Evolutionary conservation across 2,797 vertebrate species (phyloP), one percentile per base, ranked within the genome.

Genomic region (Clangula hyemalis): DNA sequence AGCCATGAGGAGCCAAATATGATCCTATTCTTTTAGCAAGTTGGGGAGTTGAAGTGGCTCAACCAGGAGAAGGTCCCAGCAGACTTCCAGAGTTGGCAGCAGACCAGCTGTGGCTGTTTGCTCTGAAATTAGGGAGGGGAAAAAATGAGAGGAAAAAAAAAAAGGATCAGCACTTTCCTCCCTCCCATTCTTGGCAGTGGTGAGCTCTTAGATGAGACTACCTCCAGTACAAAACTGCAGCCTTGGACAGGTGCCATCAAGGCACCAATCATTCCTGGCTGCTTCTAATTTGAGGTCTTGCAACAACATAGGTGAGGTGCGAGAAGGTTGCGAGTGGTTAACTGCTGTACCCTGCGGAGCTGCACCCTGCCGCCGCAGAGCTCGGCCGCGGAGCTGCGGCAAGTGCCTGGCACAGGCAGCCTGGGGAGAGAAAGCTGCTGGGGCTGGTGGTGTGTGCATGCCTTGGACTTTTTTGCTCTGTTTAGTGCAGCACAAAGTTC

Each of bases 251-350:
- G 6, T 76, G 62, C 86, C 89, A 58, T 28, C 11, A 41, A 72
- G 66, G 54, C 65, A 38, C 36, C 0, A 2, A 49, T 64, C 34
- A 10, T 53, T 85, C 49, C 43, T 69, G 71, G 18, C 87, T 92
- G 18, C 61, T 32, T 73, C 76, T 95, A n/a, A 64, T 74, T 64
- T 92, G 74, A 85, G 88, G 88, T 87, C 77, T 75, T 92, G 68
- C 32, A 62, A 4, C 58, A 74, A 36, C 51, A 15, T 12, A 81
- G 53, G 20, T n/a, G n/a, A 82, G 65, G 73, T 80, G 49, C 83
- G 51, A 93, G 89, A 27, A 64, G 66, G 34, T 56, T 91, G 41
- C 58, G 58, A 92, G 89, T 65, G 62, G 87, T 93, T 95, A 91
- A 83, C 51, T 86, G 14, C 56, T 85, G 41, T 78, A 85, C 60